Base-by-base conservation (phyloP, 2,797 vertebrate genomes). In the Lycodopsis pacificus region DNA sequence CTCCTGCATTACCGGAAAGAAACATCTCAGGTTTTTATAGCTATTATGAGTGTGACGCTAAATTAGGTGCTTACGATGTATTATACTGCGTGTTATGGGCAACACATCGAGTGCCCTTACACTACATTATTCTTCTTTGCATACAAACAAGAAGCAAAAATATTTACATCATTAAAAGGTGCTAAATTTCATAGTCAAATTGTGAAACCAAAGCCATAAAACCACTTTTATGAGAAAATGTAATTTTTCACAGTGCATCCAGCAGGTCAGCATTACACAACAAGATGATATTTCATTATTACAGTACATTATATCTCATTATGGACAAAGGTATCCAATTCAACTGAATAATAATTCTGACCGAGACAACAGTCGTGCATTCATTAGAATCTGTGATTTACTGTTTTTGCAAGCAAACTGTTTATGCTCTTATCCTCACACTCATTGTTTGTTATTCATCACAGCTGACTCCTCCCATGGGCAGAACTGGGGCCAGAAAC, bases 281-380 rank as follows among this genome's bases (percentile, higher is more conserved):
- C 42, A 9, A 79, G 65, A 74, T 68, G 22, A 84, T 25, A 71
- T n/a, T 34, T 38, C 4, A 76, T 80, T 79, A 61, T 54, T 6
- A 44, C 30, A 27, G 54, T 42, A 44, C 64, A 80, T 65, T 10
- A 59, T 36, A 58, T 65, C 32, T 65, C 32, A 73, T 59, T 63
- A 53, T 49, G 19, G 72, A 71, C 12, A 36, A 57, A 40, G 73
- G 46, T 34, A 53, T 64, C 72, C 32, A 64, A 27, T 62, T n/a
- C 54, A 70, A 2, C 36, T 44, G 17, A 56, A 65, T 69, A n/a
- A 38, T 8, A 34, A 65, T 74, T 71, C 56, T 58, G 42, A 25
- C 19, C 0, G 7, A 61, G 48, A 57, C 30, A 59, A 49, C 8
- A 30, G 15, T 42, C 9, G 20, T 40, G 53, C 44, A 10, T 42